Evolutionary conservation across 2,113 vertebrate species (phyloP), one percentile per base, ranked within the genome.

Genomic region (Heterochromis multidens): DNA sequence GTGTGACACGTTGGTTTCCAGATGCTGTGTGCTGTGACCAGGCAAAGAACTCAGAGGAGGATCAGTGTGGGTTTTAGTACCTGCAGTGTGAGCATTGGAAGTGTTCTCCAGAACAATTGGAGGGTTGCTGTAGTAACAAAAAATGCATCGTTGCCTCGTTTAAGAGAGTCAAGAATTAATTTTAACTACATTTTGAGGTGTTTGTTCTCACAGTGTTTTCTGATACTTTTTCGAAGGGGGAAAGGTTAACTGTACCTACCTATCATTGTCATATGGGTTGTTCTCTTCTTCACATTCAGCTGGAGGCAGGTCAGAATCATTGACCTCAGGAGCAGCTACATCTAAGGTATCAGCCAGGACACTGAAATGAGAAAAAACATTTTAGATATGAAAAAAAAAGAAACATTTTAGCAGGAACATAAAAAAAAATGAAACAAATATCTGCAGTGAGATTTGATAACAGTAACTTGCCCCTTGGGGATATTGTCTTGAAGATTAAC

Each of bases 261-360:
- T 97, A 37, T 96, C 94, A 82, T 81, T 91, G 81, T 96, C 95
- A 93, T 97, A 97, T 23, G 96, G 93, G 82, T 97, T 96, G 43
- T 95, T 90, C 56, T 96, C 96, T 89, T 95, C 96, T 92, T 95
- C 96, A 95, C 97, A 99, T 93, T 97, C 96, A 87, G 81, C 63
- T 46, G 86, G 79, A 74, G 90, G 79, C 1, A 65, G 77, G 81
- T 97, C 97, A 77, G 92, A 88, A 88, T 97, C 96, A 91, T 77
- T 88, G 89, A 95, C 90, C 87, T 96, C 96, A 88, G 92, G 85
- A 94, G 96, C 60, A 87, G 95, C 90, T 89, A 56, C 90, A 94
- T 96, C 96, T 91, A 93, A 94, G 91, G 61, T 92, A 89, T 96
- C 95, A 86, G 96, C 96, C 90, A 90, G 95, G 79, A 65, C 16